Base-by-base conservation (phyloP, 2,888 invertebrate species). In the Andrena praecox region DNA sequence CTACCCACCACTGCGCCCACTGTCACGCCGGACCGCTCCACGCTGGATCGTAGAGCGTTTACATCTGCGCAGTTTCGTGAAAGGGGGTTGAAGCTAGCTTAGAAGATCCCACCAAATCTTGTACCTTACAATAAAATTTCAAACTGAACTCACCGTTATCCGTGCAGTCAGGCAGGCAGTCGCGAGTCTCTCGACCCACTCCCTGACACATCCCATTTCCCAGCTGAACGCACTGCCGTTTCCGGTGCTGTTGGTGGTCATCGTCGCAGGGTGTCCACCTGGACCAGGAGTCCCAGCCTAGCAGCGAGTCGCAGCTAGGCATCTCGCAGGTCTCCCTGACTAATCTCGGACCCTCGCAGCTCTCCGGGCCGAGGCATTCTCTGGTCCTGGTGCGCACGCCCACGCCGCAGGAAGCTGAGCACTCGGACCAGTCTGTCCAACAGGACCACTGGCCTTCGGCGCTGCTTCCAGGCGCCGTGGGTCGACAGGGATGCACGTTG, bases 341-440 rank as follows among this genome's bases (percentile, higher is more conserved):
- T 0, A 96, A 93, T 0, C 96, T 95, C 0, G 96, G 95, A 1
- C 96, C 97, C 35, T 95, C 95, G 91, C 97, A 97, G 0, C 95
- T 95, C 0, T 92, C 82, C 77, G 90, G 84, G 70, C 93, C 89
- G 81, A 93, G 82, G 82, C 98, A 98, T 84, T 95, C 95, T 31
- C 98, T 95, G 0, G 96, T 95, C 77, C 98, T 95, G 24, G 95
- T 95, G 64, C 96, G 95, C 27, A 96, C 95, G 0, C 98, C 98
- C 63, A 95, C 94, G 0, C 96, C 97, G 90, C 98, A 98, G 0
- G 96, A 95, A 0, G 96, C 96, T 29, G 97, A 97, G 90, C 98
- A 98, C 12, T 95, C 95, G 2, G 97, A 96, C 97, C 97, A 98
- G 66, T 98, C 97, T 0, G 96, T 96, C 98, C 98, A 98, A 89